A percentile compares a stretch with the other conserved stretches of the same genome.
Evolutionary conservation across 92 coral and sea anemone genomes (phyloP).

Genomic region (Actinernus sp.): DNA sequence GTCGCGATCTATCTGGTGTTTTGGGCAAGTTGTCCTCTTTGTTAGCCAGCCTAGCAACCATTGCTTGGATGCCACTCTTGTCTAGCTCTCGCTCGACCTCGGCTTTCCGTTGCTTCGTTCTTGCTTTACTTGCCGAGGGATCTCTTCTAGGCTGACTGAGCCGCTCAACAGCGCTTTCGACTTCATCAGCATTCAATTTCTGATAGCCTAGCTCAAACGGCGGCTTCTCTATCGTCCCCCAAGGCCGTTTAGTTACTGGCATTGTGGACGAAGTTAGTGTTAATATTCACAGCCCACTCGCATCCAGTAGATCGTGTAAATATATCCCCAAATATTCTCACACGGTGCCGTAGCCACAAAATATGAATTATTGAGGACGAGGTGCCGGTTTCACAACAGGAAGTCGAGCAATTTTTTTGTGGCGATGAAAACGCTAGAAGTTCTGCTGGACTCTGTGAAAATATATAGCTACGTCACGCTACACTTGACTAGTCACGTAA

Average conservation of each 20-base stretch:
- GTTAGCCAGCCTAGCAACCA: conserved; percentile 88
- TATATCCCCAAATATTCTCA: too few relatives aligned
- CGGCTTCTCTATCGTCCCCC: conserved; percentile 95
- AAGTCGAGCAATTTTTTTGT: too few relatives aligned
- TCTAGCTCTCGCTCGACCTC: conserved; percentile 68
- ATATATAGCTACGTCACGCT: too few relatives aligned
- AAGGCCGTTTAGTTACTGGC: conserved; percentile 58
- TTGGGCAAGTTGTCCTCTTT: conserved; percentile 68
- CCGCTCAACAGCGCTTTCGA: conserved; percentile 85
- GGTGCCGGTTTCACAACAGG: too few relatives aligned
- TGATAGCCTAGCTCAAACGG: conserved; percentile 94
- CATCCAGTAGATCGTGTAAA: too few relatives aligned
- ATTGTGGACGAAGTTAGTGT: too few relatives aligned
- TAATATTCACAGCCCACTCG: too few relatives aligned
- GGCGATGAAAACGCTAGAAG: too few relatives aligned
- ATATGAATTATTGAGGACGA: too few relatives aligned
- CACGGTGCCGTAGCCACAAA: too few relatives aligned
- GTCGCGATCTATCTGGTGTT: conserved; percentile 83
- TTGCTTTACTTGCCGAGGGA: neutral
- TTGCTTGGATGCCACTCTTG: conserved; percentile 64
- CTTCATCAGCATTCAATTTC: conserved; percentile 65
- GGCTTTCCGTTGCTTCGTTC: conserved; percentile 35
- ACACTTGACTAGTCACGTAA: too few relatives aligned
- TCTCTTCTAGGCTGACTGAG: conserved; percentile 69
- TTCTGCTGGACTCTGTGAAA: too few relatives aligned